Base-by-base conservation (phyloP, 2,797 vertebrate species). In the Rhabdomys pumilio region DNA sequence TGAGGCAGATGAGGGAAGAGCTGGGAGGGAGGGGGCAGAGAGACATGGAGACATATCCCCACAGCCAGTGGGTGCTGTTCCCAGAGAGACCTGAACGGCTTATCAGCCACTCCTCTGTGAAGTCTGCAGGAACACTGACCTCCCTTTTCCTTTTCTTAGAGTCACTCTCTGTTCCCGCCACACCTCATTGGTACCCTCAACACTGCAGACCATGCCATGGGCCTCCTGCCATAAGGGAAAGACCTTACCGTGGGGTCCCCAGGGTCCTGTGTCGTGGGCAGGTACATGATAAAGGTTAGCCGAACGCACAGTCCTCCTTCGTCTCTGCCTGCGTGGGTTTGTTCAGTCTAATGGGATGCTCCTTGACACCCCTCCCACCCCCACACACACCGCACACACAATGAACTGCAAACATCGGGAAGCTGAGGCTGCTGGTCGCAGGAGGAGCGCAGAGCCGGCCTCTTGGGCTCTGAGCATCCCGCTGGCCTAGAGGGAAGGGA, bases 231-330 rank as follows among this genome's bases (percentile, higher is more conserved):
- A 44, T 17, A 13, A 63, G 75, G 65, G 86, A 44, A 26, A 73
- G 80, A 67, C 92, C 83, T 93, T 72, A 90, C 93, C 95, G 65
- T 59, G 59, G 65, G 88, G 55, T 93, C 96, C 76, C 94, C 91
- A 41, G 89, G 59, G 61, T 65, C 75, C 96, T 95, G 93, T 22
- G 41, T 2, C 9, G 82, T 24, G 31, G 65, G 92, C 92, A 88
- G 83, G 92, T 34, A 79, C 85, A 82, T 76, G 82, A 15, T 6
- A 76, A 84, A 96, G 94, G 41, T 89, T 55, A 65, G 93, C 15
- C 41, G 59, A 76, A 67, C n/a, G 90, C 84, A 57, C 22, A 19
- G 17, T 72, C 93, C 73, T 89, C 85, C 91, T 81, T 80, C 20
- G 82, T 87, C 89, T 69, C 94, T 90, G 87, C 67, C 38, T 75